phyloP scores from a whole-genome alignment of 2,888 invertebrate species.

The Palloptera scutellata region DNA sequence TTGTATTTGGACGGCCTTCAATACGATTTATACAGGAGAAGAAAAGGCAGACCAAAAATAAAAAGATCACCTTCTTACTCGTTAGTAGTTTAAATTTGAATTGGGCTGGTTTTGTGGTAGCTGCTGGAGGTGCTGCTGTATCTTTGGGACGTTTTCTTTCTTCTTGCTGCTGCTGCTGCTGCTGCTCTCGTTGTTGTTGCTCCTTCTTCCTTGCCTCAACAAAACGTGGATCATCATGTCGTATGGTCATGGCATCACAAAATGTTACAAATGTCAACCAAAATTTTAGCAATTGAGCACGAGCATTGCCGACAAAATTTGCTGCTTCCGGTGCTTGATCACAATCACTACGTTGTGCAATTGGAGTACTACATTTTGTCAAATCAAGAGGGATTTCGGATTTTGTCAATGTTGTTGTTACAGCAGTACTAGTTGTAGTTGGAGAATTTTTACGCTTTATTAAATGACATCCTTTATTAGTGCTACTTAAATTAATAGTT shows the following conservation, averaged over 20 bases:
- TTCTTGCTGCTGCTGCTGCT: slow-evolving; percentile 19
- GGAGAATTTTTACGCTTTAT: slow-evolving; percentile 26
- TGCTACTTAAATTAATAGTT: slow-evolving; percentile 31
- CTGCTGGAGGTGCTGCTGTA: slow-evolving; percentile 9
- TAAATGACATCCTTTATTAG: slow-evolving; percentile 28
- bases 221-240: slow-evolving; percentile 42
- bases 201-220: slow-evolving; percentile 20
- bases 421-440: slow-evolving; percentile 6
- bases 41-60: slow-evolving; percentile 50
- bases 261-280: slow-evolving; percentile 45
- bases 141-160: neutral
- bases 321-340: neutral
- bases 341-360: neutral
- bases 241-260: slow-evolving; percentile 45
- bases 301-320: slow-evolving; percentile 18
- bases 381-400: neutral
- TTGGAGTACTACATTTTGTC: neutral
- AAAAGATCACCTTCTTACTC: slow-evolving; percentile 45
- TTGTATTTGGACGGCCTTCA: slow-evolving; percentile 60
- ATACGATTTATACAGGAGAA: slow-evolving; percentile 50
- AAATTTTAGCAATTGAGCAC: slow-evolving; percentile 33
- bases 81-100: slow-evolving; percentile 39
- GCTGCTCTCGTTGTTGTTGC: slow-evolving; percentile 8
- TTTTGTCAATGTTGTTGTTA: slow-evolving; percentile 13
- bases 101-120: slow-evolving; percentile 20